Evolutionary conservation across 2,888 invertebrate species (phyloP), one percentile per base, ranked within the genome.

Genomic region (Leucophora obtusa): DNA sequence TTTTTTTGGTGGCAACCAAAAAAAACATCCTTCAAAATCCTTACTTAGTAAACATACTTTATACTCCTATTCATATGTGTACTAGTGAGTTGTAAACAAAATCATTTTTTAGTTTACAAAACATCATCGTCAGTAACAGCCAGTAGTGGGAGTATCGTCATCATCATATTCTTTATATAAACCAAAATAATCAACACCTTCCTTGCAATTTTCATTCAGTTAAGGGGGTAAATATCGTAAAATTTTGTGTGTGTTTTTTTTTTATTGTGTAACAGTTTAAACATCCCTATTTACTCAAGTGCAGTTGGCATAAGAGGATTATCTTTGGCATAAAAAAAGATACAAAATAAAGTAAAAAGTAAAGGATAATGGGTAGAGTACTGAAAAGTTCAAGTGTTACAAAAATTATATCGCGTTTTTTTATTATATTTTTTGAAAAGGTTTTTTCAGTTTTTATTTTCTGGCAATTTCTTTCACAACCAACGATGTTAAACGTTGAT

Each of bases 241-340:
- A 68, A 70, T 65, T 65, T 43, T 53, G 38, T 43, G 18, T 35
- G 43, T 38, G 24, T 10, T 17, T 50, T 56, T 38, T 63, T 73
- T 58, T 43, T 28, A 6, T 28, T 3, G 6, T 73, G 68, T 69
- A 58, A 71, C 71, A 68, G 69, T 81, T 76, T n/a, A 69, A 63
- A 69, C 70, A 73, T 77, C 70, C 81, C 73, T 77, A 73, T 81
- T 77, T 70, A 77, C 77, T 77, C 77, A 62, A 81, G 74, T 81
- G 77, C 81, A 81, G 81, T 81, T 81, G 81, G 66, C 60, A 66
- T 81, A 81, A 81, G 77, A 81, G 81, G 81, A 81, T 77, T 81
- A 81, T 81, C 81, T 77, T 65, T 70, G 73, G 70, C 54, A 72
- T 65, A 73, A 33, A 58, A 70, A 28, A 17, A 66, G 17, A 56